phyloP scores from a whole-genome alignment of 2,888 invertebrate species.

The Hypselothyrea guttata region DNA sequence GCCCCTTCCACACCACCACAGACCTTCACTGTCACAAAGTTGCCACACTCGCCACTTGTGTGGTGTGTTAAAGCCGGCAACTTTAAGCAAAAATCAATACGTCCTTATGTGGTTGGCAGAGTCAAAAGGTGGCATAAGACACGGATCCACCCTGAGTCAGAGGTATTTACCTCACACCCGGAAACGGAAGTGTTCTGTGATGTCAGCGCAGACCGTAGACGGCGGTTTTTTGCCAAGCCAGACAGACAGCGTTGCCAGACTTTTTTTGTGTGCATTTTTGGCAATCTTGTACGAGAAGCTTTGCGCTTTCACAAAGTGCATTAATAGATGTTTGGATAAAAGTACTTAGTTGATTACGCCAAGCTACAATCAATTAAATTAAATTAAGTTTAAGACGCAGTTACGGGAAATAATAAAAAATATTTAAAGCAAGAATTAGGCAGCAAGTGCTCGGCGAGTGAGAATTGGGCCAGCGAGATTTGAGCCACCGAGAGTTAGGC shows the following conservation, averaged over 20 bases:
- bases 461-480: no score
- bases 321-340: no score
- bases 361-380: no score
- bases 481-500: no score
- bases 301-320: no score
- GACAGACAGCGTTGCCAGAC: constrained; percentile 54
- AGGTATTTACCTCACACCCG: constrained; percentile 47
- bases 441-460: no score
- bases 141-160: constrained; percentile 37
- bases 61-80: constrained; percentile 37
- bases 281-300: no score
- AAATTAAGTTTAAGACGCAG: no score
- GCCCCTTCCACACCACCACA: neutral
- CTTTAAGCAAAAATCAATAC: constrained; percentile 64
- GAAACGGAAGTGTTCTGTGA: constrained; percentile 27
- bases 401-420: no score
- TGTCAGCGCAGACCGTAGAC: constrained; percentile 25
- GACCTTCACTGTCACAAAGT: no score
- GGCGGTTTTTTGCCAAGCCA: constrained; percentile 33
- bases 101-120: constrained; percentile 31
- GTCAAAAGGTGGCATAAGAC: constrained; percentile 41
- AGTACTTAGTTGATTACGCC: no score
- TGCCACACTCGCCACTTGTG: constrained; percentile 3
- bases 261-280: constrained; percentile 12
- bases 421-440: no score